phyloP scores from a whole-genome alignment of 2,888 invertebrate species.

The Seira ritae region DNA sequence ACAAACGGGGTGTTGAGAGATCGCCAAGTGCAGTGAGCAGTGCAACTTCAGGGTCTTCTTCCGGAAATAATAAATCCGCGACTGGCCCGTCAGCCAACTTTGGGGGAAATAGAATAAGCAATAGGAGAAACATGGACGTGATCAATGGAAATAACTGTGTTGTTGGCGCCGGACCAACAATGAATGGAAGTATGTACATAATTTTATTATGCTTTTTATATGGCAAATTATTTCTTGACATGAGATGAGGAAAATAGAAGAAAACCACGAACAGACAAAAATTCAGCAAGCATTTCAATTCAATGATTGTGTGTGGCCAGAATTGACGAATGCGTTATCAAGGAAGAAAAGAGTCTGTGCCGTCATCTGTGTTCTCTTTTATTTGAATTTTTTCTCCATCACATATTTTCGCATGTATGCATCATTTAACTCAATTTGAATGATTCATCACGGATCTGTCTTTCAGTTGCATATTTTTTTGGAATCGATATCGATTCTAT shows the following conservation, averaged over 20 bases:
- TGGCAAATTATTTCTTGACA: too few species aligned
- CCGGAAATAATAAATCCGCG: slow-evolving; percentile 15
- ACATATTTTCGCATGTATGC: background rate
- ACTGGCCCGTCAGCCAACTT: slow-evolving; percentile 24
- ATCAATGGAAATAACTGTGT: slow-evolving; percentile 27
- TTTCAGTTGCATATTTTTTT: too few species aligned
- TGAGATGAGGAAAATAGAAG: too few species aligned
- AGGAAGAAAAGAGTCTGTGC: background rate
- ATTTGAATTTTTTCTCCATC: background rate
- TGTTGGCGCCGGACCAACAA: background rate
- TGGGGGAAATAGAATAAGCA: slow-evolving; percentile 53
- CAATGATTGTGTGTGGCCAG: too few species aligned
- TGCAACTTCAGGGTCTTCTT: slow-evolving; percentile 32
- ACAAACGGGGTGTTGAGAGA: slow-evolving; percentile 66
- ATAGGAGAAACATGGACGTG: slow-evolving; percentile 53
- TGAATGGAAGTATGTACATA: slow-evolving; percentile 46
- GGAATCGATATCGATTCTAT: too few species aligned
- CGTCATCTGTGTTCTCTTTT: background rate
- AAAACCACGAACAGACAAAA: background rate
- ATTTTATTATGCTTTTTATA: too few species aligned
- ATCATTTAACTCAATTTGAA: background rate
- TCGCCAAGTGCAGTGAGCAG: slow-evolving; percentile 64
- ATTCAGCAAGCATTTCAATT: background rate
- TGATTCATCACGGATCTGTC: background rate
- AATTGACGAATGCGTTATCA: background rate